Evolutionary conservation across 2,888 invertebrate genomes (phyloP).

Genomic region (Gymnocheta viridis): DNA sequence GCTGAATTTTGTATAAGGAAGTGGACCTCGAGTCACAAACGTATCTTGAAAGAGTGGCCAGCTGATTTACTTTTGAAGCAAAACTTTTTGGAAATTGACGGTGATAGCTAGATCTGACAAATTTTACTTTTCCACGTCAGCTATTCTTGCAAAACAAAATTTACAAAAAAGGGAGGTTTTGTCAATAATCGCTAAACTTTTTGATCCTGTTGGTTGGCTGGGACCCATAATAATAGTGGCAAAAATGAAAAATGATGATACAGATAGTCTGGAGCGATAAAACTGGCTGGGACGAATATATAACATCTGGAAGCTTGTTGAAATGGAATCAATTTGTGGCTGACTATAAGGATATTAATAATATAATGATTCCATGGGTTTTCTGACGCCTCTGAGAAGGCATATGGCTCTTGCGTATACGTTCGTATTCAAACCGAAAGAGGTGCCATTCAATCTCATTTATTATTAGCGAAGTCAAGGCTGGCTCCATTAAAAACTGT

Average conservation of each 20-base stretch:
- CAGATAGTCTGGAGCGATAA: constrained; percentile 19
- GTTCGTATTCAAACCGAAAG: not conserved
- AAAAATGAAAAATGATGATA: constrained; percentile 34
- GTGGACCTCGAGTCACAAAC: too few species aligned
- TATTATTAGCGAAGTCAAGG: not conserved
- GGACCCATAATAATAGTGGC: constrained; percentile 15
- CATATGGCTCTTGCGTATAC: constrained; percentile 24
- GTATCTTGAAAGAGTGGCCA: too few species aligned
- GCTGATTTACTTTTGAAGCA: too few species aligned
- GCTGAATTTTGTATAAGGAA: too few species aligned
- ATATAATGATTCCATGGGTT: constrained; percentile 4
- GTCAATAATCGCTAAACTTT: too few species aligned
- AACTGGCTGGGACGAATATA: constrained; percentile 4
- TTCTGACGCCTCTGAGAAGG: constrained; percentile 23
- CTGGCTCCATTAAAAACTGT: not conserved
- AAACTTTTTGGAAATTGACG: too few species aligned
- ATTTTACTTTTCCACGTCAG: not conserved
- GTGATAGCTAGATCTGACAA: constrained; percentile 1
- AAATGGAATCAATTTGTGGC: constrained; percentile 19
- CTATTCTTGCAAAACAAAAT: not conserved
- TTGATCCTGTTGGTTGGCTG: too few species aligned
- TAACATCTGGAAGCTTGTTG: not conserved
- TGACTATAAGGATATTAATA: not conserved
- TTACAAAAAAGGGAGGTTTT: too few species aligned
- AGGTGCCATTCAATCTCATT: not conserved